phyloP scores from a whole-genome alignment of 2,113 vertebrate species.

The Galeopterus variegatus region DNA sequence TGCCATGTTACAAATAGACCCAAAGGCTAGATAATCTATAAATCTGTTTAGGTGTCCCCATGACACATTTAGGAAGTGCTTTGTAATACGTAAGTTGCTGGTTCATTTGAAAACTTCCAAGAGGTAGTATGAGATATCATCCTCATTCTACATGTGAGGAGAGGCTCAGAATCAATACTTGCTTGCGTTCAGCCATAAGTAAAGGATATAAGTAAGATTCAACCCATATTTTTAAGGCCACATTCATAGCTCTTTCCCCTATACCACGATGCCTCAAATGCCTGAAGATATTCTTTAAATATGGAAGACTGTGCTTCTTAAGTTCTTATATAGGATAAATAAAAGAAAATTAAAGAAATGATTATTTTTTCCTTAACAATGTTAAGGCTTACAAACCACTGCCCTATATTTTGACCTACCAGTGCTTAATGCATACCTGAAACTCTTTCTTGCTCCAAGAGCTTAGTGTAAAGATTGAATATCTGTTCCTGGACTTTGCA shows the following conservation, averaged over 20 bases:
- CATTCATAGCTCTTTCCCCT: not conserved
- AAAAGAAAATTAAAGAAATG: not conserved
- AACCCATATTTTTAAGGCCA: not conserved
- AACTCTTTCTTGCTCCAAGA: constrained; percentile 94
- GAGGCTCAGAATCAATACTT: not conserved
- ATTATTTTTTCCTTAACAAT: not conserved
- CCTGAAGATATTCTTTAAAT: not conserved
- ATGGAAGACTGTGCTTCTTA: not conserved
- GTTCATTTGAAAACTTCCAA: not conserved
- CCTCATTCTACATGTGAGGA: not conserved
- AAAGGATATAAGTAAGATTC: not conserved
- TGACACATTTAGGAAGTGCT: not conserved
- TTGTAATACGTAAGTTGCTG: not conserved
- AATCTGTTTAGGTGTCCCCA: no score
- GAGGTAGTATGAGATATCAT: not conserved
- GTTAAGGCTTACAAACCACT: constrained; percentile 29
- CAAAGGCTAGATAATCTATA: not conserved
- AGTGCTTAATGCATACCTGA: constrained; percentile 90
- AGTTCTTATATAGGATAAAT: not conserved
- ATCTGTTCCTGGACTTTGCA: constrained; percentile 98
- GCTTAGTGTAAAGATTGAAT: constrained; percentile 94
- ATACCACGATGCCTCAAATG: not conserved
- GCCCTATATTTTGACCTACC: constrained; percentile 59
- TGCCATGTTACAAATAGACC: not conserved
- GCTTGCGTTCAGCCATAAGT: not conserved